Base-by-base conservation (phyloP, 2,113 vertebrate species). In the Bombycilla garrulus region DNA sequence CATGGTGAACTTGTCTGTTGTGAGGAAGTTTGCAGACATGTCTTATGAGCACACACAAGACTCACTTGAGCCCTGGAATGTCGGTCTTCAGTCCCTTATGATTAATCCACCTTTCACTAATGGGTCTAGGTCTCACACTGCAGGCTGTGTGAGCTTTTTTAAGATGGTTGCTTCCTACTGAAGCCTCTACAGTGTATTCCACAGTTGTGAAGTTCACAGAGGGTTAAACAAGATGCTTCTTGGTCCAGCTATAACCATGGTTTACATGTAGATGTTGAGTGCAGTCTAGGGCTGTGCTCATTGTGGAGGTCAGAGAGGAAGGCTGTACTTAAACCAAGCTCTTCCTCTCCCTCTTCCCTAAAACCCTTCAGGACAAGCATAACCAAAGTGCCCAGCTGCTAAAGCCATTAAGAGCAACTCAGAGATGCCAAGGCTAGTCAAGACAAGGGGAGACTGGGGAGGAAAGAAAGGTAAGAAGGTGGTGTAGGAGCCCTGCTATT, bases 161-260 rank as follows among this genome's bases (percentile, higher is more conserved):
- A 53, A 53, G n/a, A 25, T 61, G 74, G 16, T 44, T 85, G 10
- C 33, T 90, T 62, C 29, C 23, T 76, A 12, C 33, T 65, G 44
- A 80, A 80, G 45, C 57, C 36, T 80, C 22, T 25, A 19, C 22
- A n/a, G 24, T 40, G 8, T 38, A 58, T 71, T 40, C 24, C 26
- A 22, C 35, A 48, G 26, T 7, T 67, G 6, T 38, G 88, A 60
- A 17, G 11, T 31, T 93, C 70, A 47, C 36, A 58, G 69, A 61
- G n/a, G 35, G 11, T 25, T 86, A 38, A 84, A n/a, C 8, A 54
- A 65, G 35, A 5, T 72, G 25, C 17, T 86, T 64, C 38, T 86
- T 65, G 11, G 15, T 88, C 33, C n/a, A 45, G 0, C 36, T 61
- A 2, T 36, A 53, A 18, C 31, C 0, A 0, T 44, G 29, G 15